phyloP scores from a whole-genome alignment of 2,113 vertebrate species.

The Colossoma macropomum region DNA sequence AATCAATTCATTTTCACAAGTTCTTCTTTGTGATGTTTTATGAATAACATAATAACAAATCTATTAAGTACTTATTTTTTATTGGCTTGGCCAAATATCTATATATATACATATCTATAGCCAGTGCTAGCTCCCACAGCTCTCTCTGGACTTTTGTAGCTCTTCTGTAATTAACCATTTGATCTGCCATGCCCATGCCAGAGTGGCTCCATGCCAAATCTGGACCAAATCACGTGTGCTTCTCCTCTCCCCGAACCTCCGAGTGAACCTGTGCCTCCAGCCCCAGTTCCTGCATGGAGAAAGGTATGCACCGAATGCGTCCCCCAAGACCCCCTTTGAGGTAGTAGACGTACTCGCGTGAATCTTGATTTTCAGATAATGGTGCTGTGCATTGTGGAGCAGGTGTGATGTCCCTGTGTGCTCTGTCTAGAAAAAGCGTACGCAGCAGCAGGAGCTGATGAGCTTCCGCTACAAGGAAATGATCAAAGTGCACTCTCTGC shows the following conservation, averaged over 20 bases:
- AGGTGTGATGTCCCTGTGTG: not conserved
- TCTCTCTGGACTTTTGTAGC: constrained; percentile 46
- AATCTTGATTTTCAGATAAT: not conserved
- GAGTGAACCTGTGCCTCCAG: constrained; percentile 70
- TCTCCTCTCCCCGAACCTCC: constrained; percentile 66
- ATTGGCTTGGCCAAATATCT: no score
- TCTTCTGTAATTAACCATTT: not conserved
- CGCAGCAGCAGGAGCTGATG: constrained; percentile 71
- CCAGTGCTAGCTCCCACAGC: not conserved
- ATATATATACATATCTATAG: not conserved
- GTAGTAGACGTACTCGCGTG: not conserved
- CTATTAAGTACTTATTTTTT: no score
- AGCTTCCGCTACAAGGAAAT: constrained; percentile 73
- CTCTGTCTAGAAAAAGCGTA: constrained; percentile 65
- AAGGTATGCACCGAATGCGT: constrained; percentile 78
- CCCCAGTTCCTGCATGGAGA: constrained; percentile 82
- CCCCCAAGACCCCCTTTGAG: no score
- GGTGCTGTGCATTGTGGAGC: no score
- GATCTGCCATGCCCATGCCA: constrained; percentile 59
- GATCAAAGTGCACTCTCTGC: constrained; percentile 59
- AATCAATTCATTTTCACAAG: no score
- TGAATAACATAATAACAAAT: no score
- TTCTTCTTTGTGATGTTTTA: no score
- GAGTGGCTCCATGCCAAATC: constrained; percentile 73
- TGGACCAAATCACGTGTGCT: constrained; percentile 73